These are phyloP conservation scores for Hypotaenidia philippensis DNA, from an alignment of 2,797 vertebrate genomes.

Conservation along the genomic window DNA sequence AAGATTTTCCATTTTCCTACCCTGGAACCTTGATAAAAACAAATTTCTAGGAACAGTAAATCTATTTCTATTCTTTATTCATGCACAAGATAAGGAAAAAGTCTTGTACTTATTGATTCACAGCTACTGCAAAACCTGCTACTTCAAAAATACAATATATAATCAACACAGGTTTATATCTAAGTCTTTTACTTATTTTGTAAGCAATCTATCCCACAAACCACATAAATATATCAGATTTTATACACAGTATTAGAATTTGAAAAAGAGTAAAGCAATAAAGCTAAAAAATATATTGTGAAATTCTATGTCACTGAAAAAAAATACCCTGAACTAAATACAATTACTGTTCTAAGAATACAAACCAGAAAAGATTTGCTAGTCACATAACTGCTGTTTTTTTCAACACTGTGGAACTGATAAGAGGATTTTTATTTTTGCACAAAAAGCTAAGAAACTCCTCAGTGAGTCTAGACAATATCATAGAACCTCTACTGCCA, in stretches of 20 bases:
- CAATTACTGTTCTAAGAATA: background rate
- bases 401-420: background rate
- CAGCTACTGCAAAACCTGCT: background rate
- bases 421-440: background rate
- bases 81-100: background rate
- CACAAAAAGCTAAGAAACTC: background rate
- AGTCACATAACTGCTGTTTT: background rate
- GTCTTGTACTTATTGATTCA: background rate
- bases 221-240: background rate
- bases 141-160: background rate
- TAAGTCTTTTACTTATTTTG: background rate
- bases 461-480: background rate
- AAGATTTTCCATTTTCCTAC: background rate
- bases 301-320: background rate
- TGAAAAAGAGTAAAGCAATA: background rate
- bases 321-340: background rate
- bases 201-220: background rate
- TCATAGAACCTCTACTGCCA: slow-evolving; percentile 73
- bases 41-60: background rate
- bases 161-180: background rate
- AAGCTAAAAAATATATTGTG: background rate
- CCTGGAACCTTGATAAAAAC: background rate
- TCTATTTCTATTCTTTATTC: background rate
- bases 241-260: background rate
- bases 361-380: background rate